Evolutionary conservation across 2,888 invertebrate genomes (phyloP), one percentile per base, ranked within the genome.

Genomic region (Mayetiola destructor): DNA sequence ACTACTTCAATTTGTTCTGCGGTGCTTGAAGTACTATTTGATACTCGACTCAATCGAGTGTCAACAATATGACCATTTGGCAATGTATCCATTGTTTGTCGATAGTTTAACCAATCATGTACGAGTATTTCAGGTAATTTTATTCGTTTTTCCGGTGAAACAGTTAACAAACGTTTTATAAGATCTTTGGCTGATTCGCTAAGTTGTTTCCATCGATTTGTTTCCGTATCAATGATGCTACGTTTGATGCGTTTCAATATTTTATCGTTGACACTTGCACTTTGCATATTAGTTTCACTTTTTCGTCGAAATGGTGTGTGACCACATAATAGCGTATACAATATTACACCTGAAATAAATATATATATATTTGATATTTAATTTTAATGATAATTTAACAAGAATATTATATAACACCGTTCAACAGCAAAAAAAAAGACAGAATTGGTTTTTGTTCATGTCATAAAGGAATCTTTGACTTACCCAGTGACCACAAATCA

Each of bases 401-500:
- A n/a, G n/a, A n/a, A n/a, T n/a, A n/a, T n/a, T n/a, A n/a, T n/a
- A n/a, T n/a, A n/a, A n/a, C n/a, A n/a, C n/a, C n/a, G n/a, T n/a
- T n/a, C n/a, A n/a, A n/a, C n/a, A n/a, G n/a, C n/a, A n/a, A n/a
- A n/a, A n/a, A n/a, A n/a, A n/a, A n/a, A n/a, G n/a, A n/a, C n/a
- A n/a, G n/a, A n/a, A n/a, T n/a, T n/a, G n/a, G n/a, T n/a, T n/a
- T n/a, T n/a, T n/a, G n/a, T n/a, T n/a, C n/a, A n/a, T n/a, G n/a
- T n/a, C n/a, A n/a, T n/a, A n/a, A n/a, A n/a, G n/a, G n/a, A n/a
- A n/a, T n/a, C n/a, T n/a, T n/a, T n/a, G n/a, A n/a, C n/a, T n/a
- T n/a, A n/a, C n/a, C 97, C 0, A 97, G 76, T 63, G 93, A 91
- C 93, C 96, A 97, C 59, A 95, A 75, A 75, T 97, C 97, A 75